Conservation (phyloP, 2,888 invertebrate genomes). For the Cyclophora punctaria region DNA sequence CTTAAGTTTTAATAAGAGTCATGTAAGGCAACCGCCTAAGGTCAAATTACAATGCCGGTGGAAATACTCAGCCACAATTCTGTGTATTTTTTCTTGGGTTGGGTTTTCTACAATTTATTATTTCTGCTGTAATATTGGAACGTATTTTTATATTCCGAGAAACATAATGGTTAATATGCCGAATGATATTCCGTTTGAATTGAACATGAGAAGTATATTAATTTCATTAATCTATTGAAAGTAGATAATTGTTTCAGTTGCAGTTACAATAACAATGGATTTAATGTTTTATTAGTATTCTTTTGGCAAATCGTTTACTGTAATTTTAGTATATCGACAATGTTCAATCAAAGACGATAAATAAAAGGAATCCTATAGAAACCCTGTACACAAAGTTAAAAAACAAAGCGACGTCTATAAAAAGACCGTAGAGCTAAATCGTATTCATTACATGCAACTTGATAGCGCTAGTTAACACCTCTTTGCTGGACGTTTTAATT, state of each 20-base stretch:
- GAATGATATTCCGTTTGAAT: too few species aligned
- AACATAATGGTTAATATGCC: too few species aligned
- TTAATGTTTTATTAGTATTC: background rate
- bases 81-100: background rate
- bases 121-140: background rate
- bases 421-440: constrained; percentile 20
- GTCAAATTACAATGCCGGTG: constrained; percentile 9
- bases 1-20: constrained; percentile 19
- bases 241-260: too few species aligned
- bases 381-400: background rate
- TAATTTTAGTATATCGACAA: background rate
- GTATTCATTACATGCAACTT: constrained; percentile 44
- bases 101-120: background rate
- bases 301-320: background rate
- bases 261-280: background rate
- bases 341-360: background rate
- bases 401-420: background rate
- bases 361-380: background rate
- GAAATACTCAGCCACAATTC: constrained; percentile 4
- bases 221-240: too few species aligned
- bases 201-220: too few species aligned
- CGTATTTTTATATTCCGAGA: background rate
- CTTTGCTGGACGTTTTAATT: constrained; percentile 64
- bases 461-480: constrained; percentile 59
- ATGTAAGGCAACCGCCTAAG: constrained; percentile 12